Evolutionary conservation across 2,888 invertebrate genomes (phyloP).

Genomic region (Polyommatus iphigenia): DNA sequence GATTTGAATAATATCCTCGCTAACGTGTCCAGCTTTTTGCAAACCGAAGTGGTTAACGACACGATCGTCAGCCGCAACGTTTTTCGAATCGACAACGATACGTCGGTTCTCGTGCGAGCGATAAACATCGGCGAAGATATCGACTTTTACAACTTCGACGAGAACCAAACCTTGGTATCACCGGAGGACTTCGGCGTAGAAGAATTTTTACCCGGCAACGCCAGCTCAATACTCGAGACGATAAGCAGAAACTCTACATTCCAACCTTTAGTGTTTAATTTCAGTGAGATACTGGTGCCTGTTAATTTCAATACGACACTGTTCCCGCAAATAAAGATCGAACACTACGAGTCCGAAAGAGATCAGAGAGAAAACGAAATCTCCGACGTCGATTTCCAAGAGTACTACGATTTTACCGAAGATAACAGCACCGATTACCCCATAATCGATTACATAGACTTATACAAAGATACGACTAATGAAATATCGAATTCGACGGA

Average conservation of each 20-base stretch:
- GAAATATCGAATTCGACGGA: slow-evolving; percentile 54
- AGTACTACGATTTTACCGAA: slow-evolving; percentile 49
- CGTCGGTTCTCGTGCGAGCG: slow-evolving; percentile 54
- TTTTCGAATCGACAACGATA: slow-evolving; percentile 49
- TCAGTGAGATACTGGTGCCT: slow-evolving; percentile 14
- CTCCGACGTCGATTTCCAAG: slow-evolving; percentile 42
- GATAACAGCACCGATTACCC: slow-evolving; percentile 66
- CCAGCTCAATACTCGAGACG: not conserved
- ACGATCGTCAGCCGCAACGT: slow-evolving; percentile 40
- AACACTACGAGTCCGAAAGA: not conserved
- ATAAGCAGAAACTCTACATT: not conserved
- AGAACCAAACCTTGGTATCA: not conserved
- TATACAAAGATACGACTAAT: slow-evolving; percentile 67
- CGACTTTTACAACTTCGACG: slow-evolving; percentile 23
- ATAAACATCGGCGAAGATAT: slow-evolving; percentile 48
- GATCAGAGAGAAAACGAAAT: slow-evolving; percentile 49
- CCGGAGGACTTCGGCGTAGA: not conserved
- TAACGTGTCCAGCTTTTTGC: slow-evolving; percentile 51
- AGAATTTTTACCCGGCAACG: not conserved
- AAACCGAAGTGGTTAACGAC: slow-evolving; percentile 48
- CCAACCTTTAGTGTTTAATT: slow-evolving; percentile 19
- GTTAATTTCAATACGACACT: slow-evolving; percentile 24
- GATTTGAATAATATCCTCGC: slow-evolving; percentile 50
- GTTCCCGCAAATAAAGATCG: slow-evolving; percentile 26
- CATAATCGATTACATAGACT: slow-evolving; percentile 62